phyloP scores from a whole-genome alignment of 23 tunicate genomes.

The Halocynthia aurantium region DNA sequence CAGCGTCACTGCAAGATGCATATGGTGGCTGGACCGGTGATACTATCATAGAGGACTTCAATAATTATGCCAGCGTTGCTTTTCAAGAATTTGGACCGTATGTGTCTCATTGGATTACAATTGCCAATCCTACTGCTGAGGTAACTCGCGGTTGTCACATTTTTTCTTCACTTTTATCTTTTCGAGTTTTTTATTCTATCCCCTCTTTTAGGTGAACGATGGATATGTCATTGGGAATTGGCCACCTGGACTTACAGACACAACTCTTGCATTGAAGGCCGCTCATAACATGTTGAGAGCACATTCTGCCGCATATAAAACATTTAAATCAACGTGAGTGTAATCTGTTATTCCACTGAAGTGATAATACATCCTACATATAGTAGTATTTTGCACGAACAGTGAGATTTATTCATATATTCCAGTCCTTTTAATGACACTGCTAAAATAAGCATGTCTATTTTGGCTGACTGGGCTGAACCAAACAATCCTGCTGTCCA shows the following conservation, averaged over 20 bases:
- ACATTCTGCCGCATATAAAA: constrained; percentile 10
- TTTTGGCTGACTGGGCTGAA: constrained; percentile 52
- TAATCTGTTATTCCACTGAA: neutral
- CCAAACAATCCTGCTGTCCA: constrained; percentile 68
- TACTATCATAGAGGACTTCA: constrained; percentile 50
- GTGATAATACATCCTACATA: neutral
- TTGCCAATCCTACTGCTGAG: constrained; percentile 57
- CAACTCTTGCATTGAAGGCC: constrained; percentile 14
- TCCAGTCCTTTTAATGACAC: constrained; percentile 5
- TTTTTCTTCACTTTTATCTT: neutral
- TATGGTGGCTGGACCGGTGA: constrained; percentile 60
- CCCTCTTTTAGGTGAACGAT: constrained; percentile 29
- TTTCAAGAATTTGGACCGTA: constrained; percentile 22
- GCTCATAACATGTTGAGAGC: constrained; percentile 66
- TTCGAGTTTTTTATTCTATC: neutral
- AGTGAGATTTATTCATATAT: neutral
- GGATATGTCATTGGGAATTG: constrained; percentile 48
- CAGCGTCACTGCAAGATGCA: constrained; percentile 37
- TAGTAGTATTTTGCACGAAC: neutral
- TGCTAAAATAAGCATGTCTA: constrained; percentile 38
- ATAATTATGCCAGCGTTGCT: constrained; percentile 47
- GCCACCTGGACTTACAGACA: constrained; percentile 56
- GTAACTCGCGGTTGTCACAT: neutral
- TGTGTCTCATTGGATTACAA: constrained; percentile 64
- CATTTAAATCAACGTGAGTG: neutral